Percentiles rank a stretch among this genome's conserved stretches.
Conservation (phyloP, 2,113 vertebrate species). For the Corythornis vintsioides region DNA sequence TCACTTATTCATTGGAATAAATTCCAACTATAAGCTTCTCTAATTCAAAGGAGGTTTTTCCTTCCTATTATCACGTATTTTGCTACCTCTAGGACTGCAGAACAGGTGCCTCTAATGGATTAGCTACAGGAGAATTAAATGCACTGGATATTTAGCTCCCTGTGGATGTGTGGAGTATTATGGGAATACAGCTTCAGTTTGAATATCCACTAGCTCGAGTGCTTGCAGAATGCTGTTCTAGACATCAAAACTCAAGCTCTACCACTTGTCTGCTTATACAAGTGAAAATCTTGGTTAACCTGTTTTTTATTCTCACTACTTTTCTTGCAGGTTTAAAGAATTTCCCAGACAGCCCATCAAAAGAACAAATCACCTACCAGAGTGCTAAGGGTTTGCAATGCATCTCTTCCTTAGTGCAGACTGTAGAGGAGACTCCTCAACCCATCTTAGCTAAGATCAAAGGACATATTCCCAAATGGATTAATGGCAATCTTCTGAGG, state of each 20-base stretch:
- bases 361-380: slow-evolving; percentile 37
- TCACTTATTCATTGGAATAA: background rate
- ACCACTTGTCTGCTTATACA: background rate
- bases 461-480: slow-evolving; percentile 88
- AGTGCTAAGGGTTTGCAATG: slow-evolving; percentile 73
- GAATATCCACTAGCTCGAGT: background rate
- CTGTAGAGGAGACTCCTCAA: slow-evolving; percentile 81
- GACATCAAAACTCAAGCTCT: background rate
- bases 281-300: background rate
- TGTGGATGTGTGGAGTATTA: background rate
- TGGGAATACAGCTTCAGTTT: background rate
- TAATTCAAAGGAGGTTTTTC: background rate
- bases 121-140: background rate
- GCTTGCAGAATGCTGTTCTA: background rate
- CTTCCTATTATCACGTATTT: background rate
- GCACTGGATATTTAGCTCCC: background rate
- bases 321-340: slow-evolving; percentile 59
- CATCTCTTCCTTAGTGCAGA: slow-evolving; percentile 78
- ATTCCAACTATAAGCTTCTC: background rate
- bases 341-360: background rate
- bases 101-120: background rate
- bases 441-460: slow-evolving; percentile 74
- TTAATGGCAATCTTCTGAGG: slow-evolving; percentile 85
- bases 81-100: background rate
- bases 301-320: background rate